phyloP scores from a whole-genome alignment of 2,888 invertebrate species.

The Crematogaster levior region DNA sequence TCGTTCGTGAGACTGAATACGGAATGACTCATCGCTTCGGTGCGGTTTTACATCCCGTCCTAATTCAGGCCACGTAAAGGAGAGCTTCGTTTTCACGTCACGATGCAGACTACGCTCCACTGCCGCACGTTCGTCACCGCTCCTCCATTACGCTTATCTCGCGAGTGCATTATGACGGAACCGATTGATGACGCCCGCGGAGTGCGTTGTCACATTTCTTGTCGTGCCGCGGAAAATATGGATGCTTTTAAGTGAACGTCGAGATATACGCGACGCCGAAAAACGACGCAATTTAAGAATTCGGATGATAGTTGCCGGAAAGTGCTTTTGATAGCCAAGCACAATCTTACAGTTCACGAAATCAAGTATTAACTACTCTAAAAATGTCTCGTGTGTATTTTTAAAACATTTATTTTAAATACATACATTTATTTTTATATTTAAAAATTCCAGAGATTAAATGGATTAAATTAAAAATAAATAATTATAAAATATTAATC shows the following conservation, averaged over 20 bases:
- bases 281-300: constrained; percentile 29
- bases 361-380: no score
- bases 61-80: constrained; percentile 50
- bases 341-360: not conserved
- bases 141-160: constrained; percentile 49
- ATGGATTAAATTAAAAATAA: not conserved
- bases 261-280: constrained; percentile 35
- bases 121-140: constrained; percentile 56
- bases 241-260: constrained; percentile 67
- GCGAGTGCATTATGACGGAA: constrained; percentile 52
- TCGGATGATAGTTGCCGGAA: not conserved
- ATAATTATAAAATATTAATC: not conserved
- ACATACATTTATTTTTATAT: not conserved
- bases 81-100: constrained; percentile 51
- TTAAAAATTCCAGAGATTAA: not conserved
- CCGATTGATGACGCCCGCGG: constrained; percentile 57
- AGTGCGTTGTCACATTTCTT: constrained; percentile 55
- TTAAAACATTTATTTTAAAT: not conserved
- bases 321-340: not conserved
- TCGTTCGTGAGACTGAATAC: constrained; percentile 46
- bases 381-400: not conserved
- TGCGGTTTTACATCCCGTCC: constrained; percentile 43
- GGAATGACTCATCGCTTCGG: constrained; percentile 48
- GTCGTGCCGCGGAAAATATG: constrained; percentile 58
- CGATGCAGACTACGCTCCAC: constrained; percentile 31